Evolutionary conservation across 2,888 invertebrate genomes (phyloP), one percentile per base, ranked within the genome.

Genomic region (Encarsia formosa): DNA sequence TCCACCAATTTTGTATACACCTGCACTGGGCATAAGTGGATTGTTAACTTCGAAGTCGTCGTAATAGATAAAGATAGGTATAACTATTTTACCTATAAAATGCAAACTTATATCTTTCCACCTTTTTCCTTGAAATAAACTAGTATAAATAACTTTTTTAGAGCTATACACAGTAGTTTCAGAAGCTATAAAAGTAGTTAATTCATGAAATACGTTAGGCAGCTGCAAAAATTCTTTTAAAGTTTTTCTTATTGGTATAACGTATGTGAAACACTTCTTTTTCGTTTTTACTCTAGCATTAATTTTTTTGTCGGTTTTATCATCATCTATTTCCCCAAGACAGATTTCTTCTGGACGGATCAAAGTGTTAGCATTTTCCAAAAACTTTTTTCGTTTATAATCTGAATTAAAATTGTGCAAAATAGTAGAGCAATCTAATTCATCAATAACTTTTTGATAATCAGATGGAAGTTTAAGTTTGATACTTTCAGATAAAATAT

Each of bases 41-140:
- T 55, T 51, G 18, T 45, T 44, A 15, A 46, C 43, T 16, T 52
- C 42, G 37, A 49, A 49, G 31, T 54, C 54, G 38, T 50, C 50
- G n/a, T 54, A 29, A 42, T 41, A 54, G 16, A 54, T 41, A 5
- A 43, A 23, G 19, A 50, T 26, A 5, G 56, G 56, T 13, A 56
- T 39, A 9, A 52, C 46, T 24, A 50, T 50, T 34, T 53, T 53
- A 16, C 32, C 22, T 11, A 32, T 34, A 38, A 34, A 51, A 2
- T 51, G n/a, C 11, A 15, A 20, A 6, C 23, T n/a, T 24, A 55
- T 38, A n/a, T 37, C 8, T 39, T 34, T 16, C 54, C 51, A 51
- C 18, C 41, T 3, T 16, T 20, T n/a, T 34, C 47, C 54, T 24
- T 55, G 46, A 39, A 47, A 51, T 37, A 55, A 42, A 51, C 50